Evolutionary conservation across 37 sponge, comb jelly and placozoan species (phyloP), one percentile per base, ranked within the genome.

Genomic region (Tethya wilhelma): DNA sequence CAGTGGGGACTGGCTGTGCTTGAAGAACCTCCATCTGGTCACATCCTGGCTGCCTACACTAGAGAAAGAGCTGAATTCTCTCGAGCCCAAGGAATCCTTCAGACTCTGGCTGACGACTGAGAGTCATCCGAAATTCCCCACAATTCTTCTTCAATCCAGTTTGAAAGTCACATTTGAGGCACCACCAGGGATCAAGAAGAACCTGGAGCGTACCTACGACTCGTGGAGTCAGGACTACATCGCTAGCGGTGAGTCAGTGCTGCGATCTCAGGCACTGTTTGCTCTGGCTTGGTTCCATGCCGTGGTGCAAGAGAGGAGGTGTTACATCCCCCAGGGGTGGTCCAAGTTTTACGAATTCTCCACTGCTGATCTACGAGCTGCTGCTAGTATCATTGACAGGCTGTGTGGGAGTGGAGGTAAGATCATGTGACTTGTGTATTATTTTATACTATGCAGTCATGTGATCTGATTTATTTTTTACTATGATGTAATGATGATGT

Each of bases 261-360:
- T 73, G 9, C 60, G 95, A 37, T 64, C 95, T 56, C 97, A 96
- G 57, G 84, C 97, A 0, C 83, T 94, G 22, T 98, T 98, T 77
- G 81, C 88, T 36, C 83, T 96, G 68, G 93, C 99, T 3, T 98
- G 99, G 99, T 92, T 98, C 76, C 99, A 98, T 84, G 99, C 95
- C 33, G 84, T 98, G 32, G 87, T 98, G 37, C 99, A 98, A 74
- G 99, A 98, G 84, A 80, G 99, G 49, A 77, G 99, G 31, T 84
- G 69, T 30, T 91, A 81, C 73, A 94, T 98, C 9, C 99, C 99
- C 12, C 92, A 94, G 60, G 99, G 99, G 20, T 98, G 99, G 99
- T 90, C 97, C 60, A 91, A 96, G 82, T 94, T 94, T 53, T 96
- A 98, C 73, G 99, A 96, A 69, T 98, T 98, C 80, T 91, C 97